Base-by-base conservation (phyloP, 2,113 vertebrate species). In the Chaetura pelagica region DNA sequence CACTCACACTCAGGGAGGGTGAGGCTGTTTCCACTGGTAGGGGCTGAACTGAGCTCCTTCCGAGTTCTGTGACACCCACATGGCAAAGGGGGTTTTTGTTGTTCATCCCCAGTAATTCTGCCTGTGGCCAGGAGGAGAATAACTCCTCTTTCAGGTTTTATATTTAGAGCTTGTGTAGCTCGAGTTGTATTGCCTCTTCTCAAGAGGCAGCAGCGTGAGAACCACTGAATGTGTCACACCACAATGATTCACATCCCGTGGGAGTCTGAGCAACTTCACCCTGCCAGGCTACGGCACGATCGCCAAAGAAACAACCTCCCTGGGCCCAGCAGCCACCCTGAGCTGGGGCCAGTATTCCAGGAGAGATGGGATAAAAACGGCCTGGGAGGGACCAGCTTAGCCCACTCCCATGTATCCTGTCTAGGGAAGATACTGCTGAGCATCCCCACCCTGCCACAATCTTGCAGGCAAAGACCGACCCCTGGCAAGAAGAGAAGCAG, bases 201-300 rank as follows among this genome's bases (percentile, higher is more conserved):
- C 64, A 30, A 42, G 49, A 93, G 81, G 95, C 95, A 97, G 94
- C 94, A 89, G 96, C 84, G 75, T 92, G 87, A 98, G 92, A 98
- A 95, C 38, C 89, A 4, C 87, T 80, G 85, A 96, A 84, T 88
- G 89, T 97, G 94, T 96, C 93, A 97, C 26, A 91, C 89, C 93
- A 83, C 93, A 96, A 44, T 98, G 97, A 98, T 96, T 98, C 97
- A 98, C 19, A 98, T 96, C 94, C 96, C 97, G 95, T 96, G 94
- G 96, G 96, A 97, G 96, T 96, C 44, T 8, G 81, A 97, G 93
- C 92, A 83, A 94, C 96, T 97, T 95, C 95, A 95, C 84, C 79
- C 66, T 94, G 96, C 88, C 96, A 89, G 89, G 71, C 79, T 96
- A 89, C 81, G 93, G 87, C 94, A 96, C 12, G 83, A 69, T 69